Conservation (phyloP, 1,140 invertebrate genomes). For the Eurosta solidaginis region DNA sequence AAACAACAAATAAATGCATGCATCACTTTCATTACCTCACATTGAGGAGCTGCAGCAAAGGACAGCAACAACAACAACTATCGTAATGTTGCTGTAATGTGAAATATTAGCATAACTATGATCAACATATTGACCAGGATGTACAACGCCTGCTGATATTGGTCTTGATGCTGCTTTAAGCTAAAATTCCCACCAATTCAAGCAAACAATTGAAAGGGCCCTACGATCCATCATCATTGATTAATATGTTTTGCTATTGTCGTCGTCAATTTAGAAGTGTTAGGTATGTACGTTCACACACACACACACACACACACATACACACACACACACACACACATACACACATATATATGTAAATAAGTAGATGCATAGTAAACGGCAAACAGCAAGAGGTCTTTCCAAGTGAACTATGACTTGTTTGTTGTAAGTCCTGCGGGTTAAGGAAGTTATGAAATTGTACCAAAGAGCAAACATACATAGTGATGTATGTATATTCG, state of each 20-base stretch:
- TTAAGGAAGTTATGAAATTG: neutral
- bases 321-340: too few relatives aligned
- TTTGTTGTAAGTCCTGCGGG: neutral
- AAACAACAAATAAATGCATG: neutral
- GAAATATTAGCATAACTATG: neutral
- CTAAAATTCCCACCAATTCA: neutral
- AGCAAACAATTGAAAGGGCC: neutral
- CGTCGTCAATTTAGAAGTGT: neutral
- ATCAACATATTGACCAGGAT: neutral
- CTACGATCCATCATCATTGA: constrained; percentile 1
- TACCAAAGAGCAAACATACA: too few relatives aligned
- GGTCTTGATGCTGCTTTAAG: neutral
- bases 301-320: too few relatives aligned
- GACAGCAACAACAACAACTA: neutral
- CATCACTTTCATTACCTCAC: neutral
- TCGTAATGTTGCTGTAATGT: too few relatives aligned
- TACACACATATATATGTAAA: too few relatives aligned
- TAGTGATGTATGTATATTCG: too few relatives aligned
- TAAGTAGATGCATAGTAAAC: too few relatives aligned
- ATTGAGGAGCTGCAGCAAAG: neutral
- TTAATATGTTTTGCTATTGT: neutral
- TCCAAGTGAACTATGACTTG: neutral
- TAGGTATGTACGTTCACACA: too few relatives aligned
- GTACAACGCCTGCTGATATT: neutral
- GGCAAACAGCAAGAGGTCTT: neutral